Base-by-base conservation (phyloP, 2,113 vertebrate genomes). In the Scopus umbretta region DNA sequence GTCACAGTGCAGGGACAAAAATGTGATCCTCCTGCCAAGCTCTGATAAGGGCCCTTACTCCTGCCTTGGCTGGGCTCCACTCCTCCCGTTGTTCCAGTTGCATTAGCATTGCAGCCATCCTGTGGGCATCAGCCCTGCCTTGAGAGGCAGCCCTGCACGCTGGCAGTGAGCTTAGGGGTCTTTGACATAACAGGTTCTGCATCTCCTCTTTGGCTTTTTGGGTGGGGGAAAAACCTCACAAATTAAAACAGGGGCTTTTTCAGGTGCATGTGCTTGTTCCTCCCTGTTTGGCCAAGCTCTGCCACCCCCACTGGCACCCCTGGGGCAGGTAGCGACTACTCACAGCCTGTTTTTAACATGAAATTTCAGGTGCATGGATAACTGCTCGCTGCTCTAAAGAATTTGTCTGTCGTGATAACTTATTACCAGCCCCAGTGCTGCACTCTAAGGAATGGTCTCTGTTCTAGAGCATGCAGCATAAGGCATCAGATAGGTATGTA, bases 401-500 rank as follows among this genome's bases (percentile, higher is more conserved):
- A 5, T 5, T 20, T 49, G 14, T 25, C 14, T 43, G 23, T 43
- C 40, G 38, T 22, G 52, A 5, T 20, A 45, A 38, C 10, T 42
- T 43, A 6, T 5, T 65, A 42, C 36, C 58, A 43, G 66, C 36
- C 21, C 27, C 43, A 20, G 10, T 6, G 18, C 23, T 10, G 43
- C 8, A 9, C 27, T 50, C 18, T 5, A 21, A 38, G 42, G 7
- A 52, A 58, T 3, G 30, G 32, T 58, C n/a, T 42, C 32, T 29
- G 36, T 50, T 26, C 26, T 36, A 29, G n/a, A 16, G 34, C 0
- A 1, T 2, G 15, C 10, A 23, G 56, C 3, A 6, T 4, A 25
- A 50, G 32, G 55, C 23, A 45, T 68, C 14, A 5, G 59, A 43
- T 32, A 13, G 42, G 21, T 20, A 55, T 3, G 10, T 53, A 6